Evolutionary conservation across 2,797 vertebrate species (phyloP).

Genomic region (Scyliorhinus canicula): DNA sequence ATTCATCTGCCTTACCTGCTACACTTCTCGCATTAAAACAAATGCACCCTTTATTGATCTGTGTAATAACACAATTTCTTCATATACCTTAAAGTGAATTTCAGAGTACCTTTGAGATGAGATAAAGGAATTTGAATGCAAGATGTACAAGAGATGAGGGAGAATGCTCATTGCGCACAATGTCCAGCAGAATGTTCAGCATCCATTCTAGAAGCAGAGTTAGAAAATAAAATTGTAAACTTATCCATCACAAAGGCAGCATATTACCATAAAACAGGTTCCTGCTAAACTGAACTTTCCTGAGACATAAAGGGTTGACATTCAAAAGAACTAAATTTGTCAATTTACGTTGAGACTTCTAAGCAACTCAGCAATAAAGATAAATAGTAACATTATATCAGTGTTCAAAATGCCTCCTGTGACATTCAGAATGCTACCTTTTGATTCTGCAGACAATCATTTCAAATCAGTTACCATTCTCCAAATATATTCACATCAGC

Average conservation of each 20-base stretch:
- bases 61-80: not conserved
- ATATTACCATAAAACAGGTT: not conserved
- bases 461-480: not conserved
- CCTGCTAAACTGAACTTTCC: not conserved
- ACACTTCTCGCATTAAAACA: no score
- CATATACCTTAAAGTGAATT: not conserved
- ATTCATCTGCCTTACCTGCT: no score
- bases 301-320: not conserved
- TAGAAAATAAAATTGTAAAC: not conserved
- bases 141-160: constrained; percentile 69
- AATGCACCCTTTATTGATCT: no score
- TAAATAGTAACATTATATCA: not conserved
- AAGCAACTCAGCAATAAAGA: not conserved
- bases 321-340: not conserved
- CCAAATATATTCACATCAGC: not conserved
- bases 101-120: constrained; percentile 81
- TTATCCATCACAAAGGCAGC: not conserved
- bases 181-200: constrained; percentile 72
- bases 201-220: constrained; percentile 71
- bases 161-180: constrained; percentile 64
- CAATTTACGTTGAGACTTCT: not conserved
- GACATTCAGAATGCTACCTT: not conserved
- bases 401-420: not conserved
- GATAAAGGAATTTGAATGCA: constrained; percentile 84
- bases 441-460: not conserved